These are phyloP conservation scores for Tarsius wallacei DNA, from an alignment of 2,797 vertebrate genomes.

Conservation along the genomic window DNA sequence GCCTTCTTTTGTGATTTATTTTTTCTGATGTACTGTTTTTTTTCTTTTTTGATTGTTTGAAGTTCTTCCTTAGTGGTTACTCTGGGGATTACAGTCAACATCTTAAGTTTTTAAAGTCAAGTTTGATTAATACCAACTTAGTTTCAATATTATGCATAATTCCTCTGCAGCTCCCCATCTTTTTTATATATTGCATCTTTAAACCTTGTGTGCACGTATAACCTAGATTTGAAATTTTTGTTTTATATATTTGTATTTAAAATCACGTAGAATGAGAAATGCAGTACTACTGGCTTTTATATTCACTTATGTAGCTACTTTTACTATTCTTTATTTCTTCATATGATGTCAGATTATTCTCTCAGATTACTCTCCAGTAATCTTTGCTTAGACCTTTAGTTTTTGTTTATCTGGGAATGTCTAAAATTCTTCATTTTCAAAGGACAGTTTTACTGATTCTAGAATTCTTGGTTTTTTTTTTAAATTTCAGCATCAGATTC, in stretches of 20 bases:
- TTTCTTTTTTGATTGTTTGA: background rate
- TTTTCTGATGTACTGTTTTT: background rate
- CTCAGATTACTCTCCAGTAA: background rate
- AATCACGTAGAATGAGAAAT: slow-evolving; percentile 11
- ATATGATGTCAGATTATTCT: slow-evolving; percentile 26
- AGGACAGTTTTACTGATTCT: background rate
- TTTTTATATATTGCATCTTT: slow-evolving; percentile 35
- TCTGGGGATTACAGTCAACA: background rate
- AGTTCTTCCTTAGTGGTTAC: slow-evolving; percentile 10
- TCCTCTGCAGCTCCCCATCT: background rate
- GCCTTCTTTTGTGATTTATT: slow-evolving; percentile 37
- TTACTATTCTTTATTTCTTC: slow-evolving; percentile 44
- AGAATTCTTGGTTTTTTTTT: background rate
- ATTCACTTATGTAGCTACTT: background rate
- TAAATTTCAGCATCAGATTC: background rate
- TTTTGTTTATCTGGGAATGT: slow-evolving; percentile 12
- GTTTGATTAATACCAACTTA: background rate
- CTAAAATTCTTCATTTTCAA: slow-evolving; percentile 10
- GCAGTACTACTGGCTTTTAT: background rate
- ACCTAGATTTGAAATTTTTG: slow-evolving; percentile 37
- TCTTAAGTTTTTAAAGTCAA: slow-evolving; percentile 5
- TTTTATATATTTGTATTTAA: slow-evolving; percentile 43
- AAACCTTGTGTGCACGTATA: background rate
- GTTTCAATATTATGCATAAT: background rate
- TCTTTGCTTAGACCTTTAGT: background rate